Evolutionary conservation across 1,140 invertebrate genomes (phyloP).

Genomic region (Luehdorfia chinensis): DNA sequence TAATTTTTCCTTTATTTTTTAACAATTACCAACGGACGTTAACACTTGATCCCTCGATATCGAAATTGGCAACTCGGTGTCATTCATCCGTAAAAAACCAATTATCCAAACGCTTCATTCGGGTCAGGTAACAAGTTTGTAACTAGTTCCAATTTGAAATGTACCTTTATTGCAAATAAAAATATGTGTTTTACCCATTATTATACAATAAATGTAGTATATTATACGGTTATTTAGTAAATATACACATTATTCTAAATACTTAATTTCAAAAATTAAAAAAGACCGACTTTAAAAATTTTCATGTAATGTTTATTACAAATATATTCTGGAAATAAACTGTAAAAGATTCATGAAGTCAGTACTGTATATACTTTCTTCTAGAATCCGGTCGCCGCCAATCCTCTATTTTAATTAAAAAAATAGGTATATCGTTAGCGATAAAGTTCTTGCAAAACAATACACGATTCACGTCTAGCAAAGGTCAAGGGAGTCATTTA

Average conservation of each 20-base stretch:
- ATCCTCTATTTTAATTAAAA: too few species aligned
- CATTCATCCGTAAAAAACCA: conserved; percentile 55
- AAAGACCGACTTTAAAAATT: too few species aligned
- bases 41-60: conserved; percentile 57
- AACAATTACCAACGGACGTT: conserved; percentile 54
- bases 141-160: conserved; percentile 27
- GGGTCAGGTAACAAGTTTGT: conserved; percentile 50
- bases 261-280: background rate
- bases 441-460: too few species aligned
- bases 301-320: too few species aligned
- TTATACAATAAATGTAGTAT: background rate
- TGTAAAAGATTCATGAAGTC: too few species aligned
- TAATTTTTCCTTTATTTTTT: conserved; percentile 35
- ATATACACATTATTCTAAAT: too few species aligned
- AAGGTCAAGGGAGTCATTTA: too few species aligned
- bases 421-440: too few species aligned
- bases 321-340: too few species aligned
- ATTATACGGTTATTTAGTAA: background rate
- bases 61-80: conserved; percentile 27
- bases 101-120: conserved; percentile 63
- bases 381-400: too few species aligned
- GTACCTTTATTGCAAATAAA: background rate
- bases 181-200: background rate
- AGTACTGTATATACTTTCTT: too few species aligned
- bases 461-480: too few species aligned